Evolutionary conservation across 2,888 invertebrate species (phyloP), one percentile per base, ranked within the genome.

Genomic region (Caenorhabditis drosophilae): DNA sequence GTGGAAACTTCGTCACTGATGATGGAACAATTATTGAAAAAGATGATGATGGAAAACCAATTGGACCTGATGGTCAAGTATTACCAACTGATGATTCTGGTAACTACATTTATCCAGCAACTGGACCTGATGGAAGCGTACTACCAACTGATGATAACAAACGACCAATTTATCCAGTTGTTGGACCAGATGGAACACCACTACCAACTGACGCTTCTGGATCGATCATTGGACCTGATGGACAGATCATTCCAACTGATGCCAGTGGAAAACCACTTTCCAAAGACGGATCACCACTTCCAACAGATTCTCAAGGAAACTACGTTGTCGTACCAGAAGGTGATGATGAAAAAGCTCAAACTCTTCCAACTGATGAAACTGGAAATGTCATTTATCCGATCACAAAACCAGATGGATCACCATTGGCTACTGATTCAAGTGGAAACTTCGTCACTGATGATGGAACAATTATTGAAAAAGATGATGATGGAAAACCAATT

Each of bases 61-160:
- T 66, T 18, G 60, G 45, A 11, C 53, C 57, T 11, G 53, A 60
- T 36, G 50, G 50, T 34, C 45, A 31, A 4, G 15, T 53, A 2
- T 23, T 67, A 2, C 70, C 70, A 16, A 73, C 75, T 12, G 74
- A 74, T 38, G 59, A 38, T 16, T 46, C 59, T 16, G 68, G 69
- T 34, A 64, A 67, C 16, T 53, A 44, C 34, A 46, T 70, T 18
- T 54, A 53, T 15, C 46, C 57, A 22, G 59, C 20, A 20, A 50
- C 74, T 27, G 73, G 73, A 26, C 70, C 76, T 3, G 77, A 77
- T 27, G 75, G 76, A 18, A 40, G 53, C 12, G 16, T 52, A 1
- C 46, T 75, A 20, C 72, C 72, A 25, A 70, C 67, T 12, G 60
- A 67, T 31, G 38, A 34, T 2, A 20, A 41, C 38, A 36, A 47